phyloP scores from a whole-genome alignment of 2,888 invertebrate species.

The Hypercompe scribonia region DNA sequence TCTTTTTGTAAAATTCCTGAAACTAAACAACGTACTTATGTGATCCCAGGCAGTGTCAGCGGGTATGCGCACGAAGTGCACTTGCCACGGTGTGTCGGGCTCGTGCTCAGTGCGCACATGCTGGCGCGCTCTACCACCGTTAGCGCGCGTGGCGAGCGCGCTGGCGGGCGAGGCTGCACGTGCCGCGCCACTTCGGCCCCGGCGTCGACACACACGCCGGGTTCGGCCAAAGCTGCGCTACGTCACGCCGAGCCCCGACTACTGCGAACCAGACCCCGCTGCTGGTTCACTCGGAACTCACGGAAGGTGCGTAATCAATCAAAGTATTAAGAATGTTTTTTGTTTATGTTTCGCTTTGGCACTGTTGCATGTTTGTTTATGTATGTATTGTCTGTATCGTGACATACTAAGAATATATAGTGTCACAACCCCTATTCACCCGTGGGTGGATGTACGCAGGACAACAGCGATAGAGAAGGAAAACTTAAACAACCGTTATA shows the following conservation, averaged over 20 bases:
- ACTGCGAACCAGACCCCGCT: constrained; percentile 91
- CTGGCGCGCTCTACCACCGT: constrained; percentile 91
- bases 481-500: too few species aligned
- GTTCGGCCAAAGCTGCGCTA: constrained; percentile 89
- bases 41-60: constrained; percentile 86
- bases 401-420: neutral
- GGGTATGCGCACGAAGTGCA: constrained; percentile 89
- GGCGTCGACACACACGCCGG: constrained; percentile 67
- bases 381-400: neutral
- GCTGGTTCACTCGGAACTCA: constrained; percentile 92
- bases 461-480: too few species aligned
- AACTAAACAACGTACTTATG: neutral
- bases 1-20: neutral
- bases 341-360: too few species aligned
- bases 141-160: constrained; percentile 87
- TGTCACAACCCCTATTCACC: neutral
- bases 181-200: constrained; percentile 73
- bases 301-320: constrained; percentile 87
- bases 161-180: constrained; percentile 76
- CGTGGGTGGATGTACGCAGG: neutral
- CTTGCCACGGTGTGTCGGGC: constrained; percentile 94
- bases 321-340: neutral
- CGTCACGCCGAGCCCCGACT: constrained; percentile 93
- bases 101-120: constrained; percentile 94
- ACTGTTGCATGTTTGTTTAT: too few species aligned